These are phyloP conservation scores for Sebastes wilsoni DNA, from an alignment of 2,797 vertebrate genomes.

Conservation along the genomic window DNA sequence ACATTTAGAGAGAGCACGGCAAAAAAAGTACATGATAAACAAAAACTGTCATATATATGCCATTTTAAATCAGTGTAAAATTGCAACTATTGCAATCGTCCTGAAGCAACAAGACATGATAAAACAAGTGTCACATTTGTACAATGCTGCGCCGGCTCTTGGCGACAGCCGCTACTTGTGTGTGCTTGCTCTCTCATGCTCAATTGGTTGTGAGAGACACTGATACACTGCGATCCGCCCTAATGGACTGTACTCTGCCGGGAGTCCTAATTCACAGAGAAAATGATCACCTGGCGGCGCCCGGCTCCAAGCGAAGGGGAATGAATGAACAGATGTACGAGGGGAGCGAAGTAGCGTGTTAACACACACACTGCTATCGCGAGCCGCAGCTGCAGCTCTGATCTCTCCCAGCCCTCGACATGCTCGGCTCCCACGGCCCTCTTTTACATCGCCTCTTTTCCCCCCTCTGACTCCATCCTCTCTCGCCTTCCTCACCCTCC, in stretches of 20 bases:
- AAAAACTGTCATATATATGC: background rate
- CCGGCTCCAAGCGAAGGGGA: conserved; percentile 38
- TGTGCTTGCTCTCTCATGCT: conserved; percentile 61
- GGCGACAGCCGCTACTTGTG: conserved; percentile 24
- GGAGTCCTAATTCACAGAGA: conserved; percentile 70
- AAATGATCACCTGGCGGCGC: conserved; percentile 69
- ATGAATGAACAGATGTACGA: conserved; percentile 63
- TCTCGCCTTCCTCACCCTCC: background rate
- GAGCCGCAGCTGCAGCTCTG: conserved; percentile 56
- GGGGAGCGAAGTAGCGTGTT: conserved; percentile 41
- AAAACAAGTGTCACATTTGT: conserved; percentile 51
- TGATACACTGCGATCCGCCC: conserved; percentile 59
- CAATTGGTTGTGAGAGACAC: conserved; percentile 64
- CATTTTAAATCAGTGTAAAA: conserved; percentile 14
- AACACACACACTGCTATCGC: conserved; percentile 42
- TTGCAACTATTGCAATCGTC: conserved; percentile 11
- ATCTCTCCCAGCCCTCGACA: conserved; percentile 35
- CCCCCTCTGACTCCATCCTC: conserved; percentile 1
- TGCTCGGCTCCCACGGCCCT: conserved; percentile 21
- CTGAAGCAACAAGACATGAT: conserved; percentile 19
- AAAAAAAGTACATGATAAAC: background rate
- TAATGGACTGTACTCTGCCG: conserved; percentile 67
- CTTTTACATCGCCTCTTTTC: background rate
- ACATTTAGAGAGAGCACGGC: background rate
- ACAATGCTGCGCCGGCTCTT: conserved; percentile 8